Conservation (phyloP, 2,113 vertebrate species). For the Cynoglossus semilaevis region DNA sequence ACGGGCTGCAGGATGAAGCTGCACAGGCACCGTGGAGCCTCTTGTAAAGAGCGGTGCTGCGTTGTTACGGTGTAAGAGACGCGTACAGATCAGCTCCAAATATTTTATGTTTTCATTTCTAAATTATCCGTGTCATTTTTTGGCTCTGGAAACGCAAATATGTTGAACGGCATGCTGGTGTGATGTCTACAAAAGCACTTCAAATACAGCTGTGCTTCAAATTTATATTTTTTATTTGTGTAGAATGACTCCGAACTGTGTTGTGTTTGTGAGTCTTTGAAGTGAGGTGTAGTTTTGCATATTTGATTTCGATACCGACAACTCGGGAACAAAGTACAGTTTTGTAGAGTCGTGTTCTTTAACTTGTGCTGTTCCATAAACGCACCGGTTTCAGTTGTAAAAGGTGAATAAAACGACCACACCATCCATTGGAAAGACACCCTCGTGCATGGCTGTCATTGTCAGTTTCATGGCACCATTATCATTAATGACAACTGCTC, state of each 20-base stretch:
- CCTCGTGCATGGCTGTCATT: constrained; percentile 45
- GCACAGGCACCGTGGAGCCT: constrained; percentile 3
- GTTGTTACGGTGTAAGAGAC: background rate
- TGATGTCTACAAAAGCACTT: too few relatives aligned
- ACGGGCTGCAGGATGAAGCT: constrained; percentile 34
- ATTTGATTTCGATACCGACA: background rate
- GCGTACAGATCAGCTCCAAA: background rate
- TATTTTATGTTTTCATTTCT: background rate
- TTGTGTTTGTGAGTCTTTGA: background rate
- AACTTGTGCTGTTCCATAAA: constrained; percentile 11
- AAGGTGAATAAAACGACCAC: background rate
- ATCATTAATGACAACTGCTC: constrained; percentile 77
- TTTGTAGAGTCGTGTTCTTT: background rate
- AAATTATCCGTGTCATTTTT: too few relatives aligned
- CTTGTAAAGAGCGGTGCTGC: background rate
- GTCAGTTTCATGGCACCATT: constrained; percentile 53
- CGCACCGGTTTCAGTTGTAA: constrained; percentile 15
- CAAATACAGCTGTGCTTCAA: background rate
- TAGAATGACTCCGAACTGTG: background rate
- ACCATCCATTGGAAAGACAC: constrained; percentile 11
- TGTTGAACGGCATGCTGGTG: too few relatives aligned
- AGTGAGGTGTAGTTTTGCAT: constrained; percentile 11
- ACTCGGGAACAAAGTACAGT: background rate
- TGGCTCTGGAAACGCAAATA: too few relatives aligned
- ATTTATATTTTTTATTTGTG: background rate